Percentiles rank a stretch among this genome's conserved stretches.
phyloP scores from a whole-genome alignment of 2,797 vertebrate genomes.

The Sternarchorhynchus goeldii region DNA sequence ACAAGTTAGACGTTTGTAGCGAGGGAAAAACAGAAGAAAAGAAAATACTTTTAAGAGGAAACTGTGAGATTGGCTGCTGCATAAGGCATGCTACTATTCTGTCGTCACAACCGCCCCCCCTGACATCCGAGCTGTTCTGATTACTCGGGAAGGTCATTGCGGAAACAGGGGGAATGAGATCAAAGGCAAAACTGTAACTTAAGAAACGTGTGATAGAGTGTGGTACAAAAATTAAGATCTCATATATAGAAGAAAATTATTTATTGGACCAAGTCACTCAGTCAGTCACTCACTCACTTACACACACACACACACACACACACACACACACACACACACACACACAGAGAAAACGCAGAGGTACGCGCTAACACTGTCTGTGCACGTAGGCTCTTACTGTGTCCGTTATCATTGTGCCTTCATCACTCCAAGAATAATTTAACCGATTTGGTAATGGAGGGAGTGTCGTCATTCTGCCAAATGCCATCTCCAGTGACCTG shows the following conservation, averaged over 20 bases:
- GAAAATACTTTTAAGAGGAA: too few species aligned
- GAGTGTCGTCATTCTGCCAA: background rate
- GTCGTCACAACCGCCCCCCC: too few species aligned
- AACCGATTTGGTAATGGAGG: too few species aligned
- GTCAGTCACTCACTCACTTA: background rate
- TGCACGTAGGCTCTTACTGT: slow-evolving; percentile 1
- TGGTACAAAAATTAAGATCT: too few species aligned
- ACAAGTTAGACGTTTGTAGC: too few species aligned
- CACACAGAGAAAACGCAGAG: background rate
- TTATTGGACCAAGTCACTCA: too few species aligned
- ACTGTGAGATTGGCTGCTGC: too few species aligned
- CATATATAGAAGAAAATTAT: too few species aligned
- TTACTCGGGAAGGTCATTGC: background rate
- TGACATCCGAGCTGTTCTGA: background rate
- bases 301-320: background rate
- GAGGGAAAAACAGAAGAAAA: too few species aligned
- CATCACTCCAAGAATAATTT: background rate
- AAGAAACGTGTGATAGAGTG: background rate
- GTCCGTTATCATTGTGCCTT: background rate
- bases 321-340: background rate
- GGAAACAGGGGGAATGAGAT: background rate
- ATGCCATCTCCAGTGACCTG: background rate
- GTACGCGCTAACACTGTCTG: background rate
- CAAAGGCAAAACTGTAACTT: background rate
- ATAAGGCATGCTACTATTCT: too few species aligned